phyloP scores from a whole-genome alignment of 2,113 vertebrate species.

The Brachyistius frenatus region DNA sequence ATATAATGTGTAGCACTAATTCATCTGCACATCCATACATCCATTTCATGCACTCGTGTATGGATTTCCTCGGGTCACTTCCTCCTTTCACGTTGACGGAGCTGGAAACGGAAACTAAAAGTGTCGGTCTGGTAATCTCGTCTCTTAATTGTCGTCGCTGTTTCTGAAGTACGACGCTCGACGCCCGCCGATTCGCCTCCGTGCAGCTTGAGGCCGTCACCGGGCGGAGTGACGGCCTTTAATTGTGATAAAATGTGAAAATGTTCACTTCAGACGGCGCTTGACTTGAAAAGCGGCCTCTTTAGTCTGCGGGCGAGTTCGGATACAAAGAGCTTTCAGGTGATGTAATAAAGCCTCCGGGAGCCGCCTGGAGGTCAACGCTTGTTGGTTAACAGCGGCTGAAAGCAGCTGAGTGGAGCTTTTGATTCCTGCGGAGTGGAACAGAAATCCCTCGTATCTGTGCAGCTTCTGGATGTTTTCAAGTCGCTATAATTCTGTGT shows the following conservation, averaged over 20 bases:
- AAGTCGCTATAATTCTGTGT: no score
- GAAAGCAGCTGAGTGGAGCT: not conserved
- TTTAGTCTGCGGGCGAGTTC: not conserved
- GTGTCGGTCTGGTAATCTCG: constrained; percentile 17
- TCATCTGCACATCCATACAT: constrained; percentile 16
- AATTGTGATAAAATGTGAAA: constrained; percentile 24
- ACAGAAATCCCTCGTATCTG: not conserved
- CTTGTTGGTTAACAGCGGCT: not conserved
- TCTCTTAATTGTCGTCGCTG: not conserved
- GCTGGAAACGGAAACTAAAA: constrained; percentile 27
- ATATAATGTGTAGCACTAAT: not conserved
- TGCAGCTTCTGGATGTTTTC: not conserved
- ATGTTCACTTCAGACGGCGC: not conserved
- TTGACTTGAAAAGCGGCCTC: not conserved
- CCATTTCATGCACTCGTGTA: not conserved
- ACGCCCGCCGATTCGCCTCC: not conserved
- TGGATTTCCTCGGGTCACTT: constrained; percentile 18
- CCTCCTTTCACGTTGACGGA: constrained; percentile 12
- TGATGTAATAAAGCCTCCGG: not conserved
- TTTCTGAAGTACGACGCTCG: not conserved
- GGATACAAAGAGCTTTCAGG: not conserved
- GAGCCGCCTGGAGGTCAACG: constrained; percentile 15
- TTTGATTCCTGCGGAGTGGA: not conserved
- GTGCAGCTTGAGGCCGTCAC: not conserved
- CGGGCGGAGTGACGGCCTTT: not conserved